phyloP scores from a whole-genome alignment of 1,140 invertebrate species.

The Meloidogyne floridensis region DNA sequence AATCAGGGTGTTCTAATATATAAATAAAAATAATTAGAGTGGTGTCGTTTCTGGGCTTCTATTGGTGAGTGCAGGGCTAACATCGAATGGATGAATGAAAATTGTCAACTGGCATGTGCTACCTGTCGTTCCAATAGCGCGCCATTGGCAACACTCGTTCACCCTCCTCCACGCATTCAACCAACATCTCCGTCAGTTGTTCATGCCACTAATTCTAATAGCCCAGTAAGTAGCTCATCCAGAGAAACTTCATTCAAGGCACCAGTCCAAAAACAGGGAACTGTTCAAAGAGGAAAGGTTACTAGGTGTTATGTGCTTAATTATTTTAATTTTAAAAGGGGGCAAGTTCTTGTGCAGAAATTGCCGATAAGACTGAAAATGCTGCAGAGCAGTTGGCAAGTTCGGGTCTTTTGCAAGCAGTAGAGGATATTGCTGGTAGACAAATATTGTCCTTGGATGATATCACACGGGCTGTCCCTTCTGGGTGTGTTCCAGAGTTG shows the following conservation, averaged over 20 bases:
- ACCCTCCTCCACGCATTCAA: slow-evolving; percentile 18
- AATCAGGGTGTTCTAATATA: no score
- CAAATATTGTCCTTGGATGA: slow-evolving; percentile 60
- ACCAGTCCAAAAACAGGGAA: neutral
- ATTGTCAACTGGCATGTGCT: slow-evolving; percentile 50
- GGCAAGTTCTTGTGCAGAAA: slow-evolving; percentile 34
- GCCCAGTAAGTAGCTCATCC: neutral
- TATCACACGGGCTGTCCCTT: slow-evolving; percentile 57
- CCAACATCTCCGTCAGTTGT: neutral
- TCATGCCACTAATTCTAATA: neutral
- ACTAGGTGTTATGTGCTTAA: neutral
- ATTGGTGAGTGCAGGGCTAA: slow-evolving; percentile 55
- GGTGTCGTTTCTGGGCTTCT: slow-evolving; percentile 53
- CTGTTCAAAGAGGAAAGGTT: neutral
- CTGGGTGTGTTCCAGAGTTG: slow-evolving; percentile 62
- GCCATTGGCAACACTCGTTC: neutral
- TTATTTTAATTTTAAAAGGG: neutral
- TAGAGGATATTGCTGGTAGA: slow-evolving; percentile 54
- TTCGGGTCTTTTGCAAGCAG: slow-evolving; percentile 54
- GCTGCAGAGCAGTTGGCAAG: slow-evolving; percentile 41
- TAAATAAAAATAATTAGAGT: slow-evolving; percentile 20
- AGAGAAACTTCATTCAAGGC: neutral
- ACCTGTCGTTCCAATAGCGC: slow-evolving; percentile 16
- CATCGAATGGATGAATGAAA: slow-evolving; percentile 52
- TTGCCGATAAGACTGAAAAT: slow-evolving; percentile 40